Evolutionary conservation across 2,888 invertebrate species (phyloP), one percentile per base, ranked within the genome.

Genomic region (Cephalotes varians): DNA sequence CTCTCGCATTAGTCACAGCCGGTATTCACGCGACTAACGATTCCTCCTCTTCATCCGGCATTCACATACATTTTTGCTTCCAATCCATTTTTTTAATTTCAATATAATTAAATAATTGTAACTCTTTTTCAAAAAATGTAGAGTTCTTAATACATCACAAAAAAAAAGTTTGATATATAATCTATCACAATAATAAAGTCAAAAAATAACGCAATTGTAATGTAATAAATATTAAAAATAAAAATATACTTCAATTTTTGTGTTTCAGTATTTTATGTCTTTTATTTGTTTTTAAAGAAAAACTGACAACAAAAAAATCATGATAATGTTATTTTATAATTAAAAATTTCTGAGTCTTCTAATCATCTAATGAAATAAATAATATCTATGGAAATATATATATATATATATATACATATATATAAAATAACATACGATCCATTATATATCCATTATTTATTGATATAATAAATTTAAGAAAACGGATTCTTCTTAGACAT

Each of bases 1-100:
- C 40, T 28, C 56, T 47, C 3, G 60, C 18, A 40, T 77, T 77
- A 77, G 40, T 76, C 76, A 76, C 28, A 64, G n/a, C 4, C 7
- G 12, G 28, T 47, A 51, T 64, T 72, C 73, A 12, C 31, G 31
- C 25, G 62, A 31, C 37, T 28, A 60, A 49, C 28, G 25, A 51
- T 2, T 44, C 18, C 7, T 28, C 21, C 18, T 21, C 5, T 0
- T 74, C 15, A n/a, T n/a, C n/a, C n/a, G 6, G 21, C 25, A 40
- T 18, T 12, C 40, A 12, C 28, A 28, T 47, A 15, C 28, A 12
- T 2, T 21, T 73, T n/a, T 18, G 7, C 21, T 31, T 40, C 10
- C 21, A 47, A 10, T 7, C 28, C 0, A 64, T 51, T 69, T 37
- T 72, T 58, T 28, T 4, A 9, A 47, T 40, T 31, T 21, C 7